phyloP scores from a whole-genome alignment of 2,113 vertebrate genomes.

The Bolborhynchus lineola region DNA sequence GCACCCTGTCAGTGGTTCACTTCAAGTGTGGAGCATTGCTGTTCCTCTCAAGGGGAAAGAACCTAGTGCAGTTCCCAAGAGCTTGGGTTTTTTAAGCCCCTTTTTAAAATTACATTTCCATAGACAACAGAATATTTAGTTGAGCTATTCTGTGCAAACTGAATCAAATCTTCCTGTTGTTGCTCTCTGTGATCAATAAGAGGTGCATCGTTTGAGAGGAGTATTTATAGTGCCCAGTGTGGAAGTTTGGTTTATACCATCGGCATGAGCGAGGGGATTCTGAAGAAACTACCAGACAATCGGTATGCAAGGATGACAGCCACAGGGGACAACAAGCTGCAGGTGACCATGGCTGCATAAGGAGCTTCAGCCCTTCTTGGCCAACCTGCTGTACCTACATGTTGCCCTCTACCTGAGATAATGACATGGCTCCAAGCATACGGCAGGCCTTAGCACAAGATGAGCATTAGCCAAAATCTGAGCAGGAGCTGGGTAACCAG shows the following conservation, averaged over 20 bases:
- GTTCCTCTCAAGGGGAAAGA: not conserved
- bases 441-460: fast-evolving
- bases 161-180: not conserved
- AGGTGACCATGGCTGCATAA: not conserved
- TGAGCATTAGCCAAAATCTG: not conserved
- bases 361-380: not conserved
- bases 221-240: not conserved
- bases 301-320: no score
- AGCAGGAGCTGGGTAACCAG: not conserved
- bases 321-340: not conserved
- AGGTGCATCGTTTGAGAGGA: not conserved
- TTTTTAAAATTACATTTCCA: not conserved
- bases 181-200: not conserved
- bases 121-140: not conserved
- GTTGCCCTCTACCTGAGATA: not conserved
- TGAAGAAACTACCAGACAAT: not conserved
- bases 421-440: not conserved
- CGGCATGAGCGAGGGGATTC: no score
- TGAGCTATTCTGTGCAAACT: not conserved
- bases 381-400: not conserved
- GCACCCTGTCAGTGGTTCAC: not conserved
- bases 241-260: no score
- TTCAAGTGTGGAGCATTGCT: not conserved
- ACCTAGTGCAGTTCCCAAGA: not conserved
- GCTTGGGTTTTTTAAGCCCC: not conserved